phyloP scores from a whole-genome alignment of 2,797 vertebrate species.

The Holocentrus rufus region DNA sequence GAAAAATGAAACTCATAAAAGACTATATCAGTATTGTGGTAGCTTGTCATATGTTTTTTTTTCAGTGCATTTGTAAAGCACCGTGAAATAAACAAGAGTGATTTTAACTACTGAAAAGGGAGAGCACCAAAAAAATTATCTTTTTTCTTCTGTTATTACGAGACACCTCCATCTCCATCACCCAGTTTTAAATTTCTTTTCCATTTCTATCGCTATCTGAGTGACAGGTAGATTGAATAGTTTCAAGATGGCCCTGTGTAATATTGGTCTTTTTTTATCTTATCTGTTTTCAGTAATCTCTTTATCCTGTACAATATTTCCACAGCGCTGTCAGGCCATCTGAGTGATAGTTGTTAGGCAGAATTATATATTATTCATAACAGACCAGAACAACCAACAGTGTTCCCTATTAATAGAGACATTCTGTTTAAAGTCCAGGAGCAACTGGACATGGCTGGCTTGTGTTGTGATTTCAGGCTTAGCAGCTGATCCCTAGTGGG shows the following conservation, averaged over 20 bases:
- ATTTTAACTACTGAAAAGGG: not conserved
- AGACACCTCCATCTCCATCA: slow-evolving; percentile 10
- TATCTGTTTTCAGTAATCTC: slow-evolving; percentile 19
- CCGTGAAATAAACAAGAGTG: not conserved
- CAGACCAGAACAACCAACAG: slow-evolving; percentile 36
- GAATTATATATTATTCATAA: slow-evolving; percentile 52
- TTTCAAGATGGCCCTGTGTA: not conserved
- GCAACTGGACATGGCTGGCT: slow-evolving; percentile 52
- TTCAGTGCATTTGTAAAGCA: no score
- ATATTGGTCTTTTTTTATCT: slow-evolving; percentile 34
- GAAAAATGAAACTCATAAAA: not conserved
- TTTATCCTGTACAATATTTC: slow-evolving; percentile 14
- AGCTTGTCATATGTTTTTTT: not conserved
- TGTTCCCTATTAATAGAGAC: slow-evolving; percentile 51
- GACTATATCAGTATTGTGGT: not conserved
- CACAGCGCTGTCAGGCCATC: slow-evolving; percentile 24
- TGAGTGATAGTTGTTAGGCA: slow-evolving; percentile 24
- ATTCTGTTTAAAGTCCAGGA: slow-evolving; percentile 28
- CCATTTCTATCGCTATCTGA: not conserved
- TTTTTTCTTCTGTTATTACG: slow-evolving; percentile 6
- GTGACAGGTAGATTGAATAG: slow-evolving; percentile 20
- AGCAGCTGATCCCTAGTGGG: slow-evolving; percentile 52
- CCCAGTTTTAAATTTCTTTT: slow-evolving; percentile 7
- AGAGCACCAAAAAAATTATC: not conserved
- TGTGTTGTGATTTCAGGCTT: slow-evolving; percentile 50